These are phyloP conservation scores for Microcebus ravelobensis DNA, from an alignment of 2,113 vertebrate genomes.

Conservation along the genomic window DNA sequence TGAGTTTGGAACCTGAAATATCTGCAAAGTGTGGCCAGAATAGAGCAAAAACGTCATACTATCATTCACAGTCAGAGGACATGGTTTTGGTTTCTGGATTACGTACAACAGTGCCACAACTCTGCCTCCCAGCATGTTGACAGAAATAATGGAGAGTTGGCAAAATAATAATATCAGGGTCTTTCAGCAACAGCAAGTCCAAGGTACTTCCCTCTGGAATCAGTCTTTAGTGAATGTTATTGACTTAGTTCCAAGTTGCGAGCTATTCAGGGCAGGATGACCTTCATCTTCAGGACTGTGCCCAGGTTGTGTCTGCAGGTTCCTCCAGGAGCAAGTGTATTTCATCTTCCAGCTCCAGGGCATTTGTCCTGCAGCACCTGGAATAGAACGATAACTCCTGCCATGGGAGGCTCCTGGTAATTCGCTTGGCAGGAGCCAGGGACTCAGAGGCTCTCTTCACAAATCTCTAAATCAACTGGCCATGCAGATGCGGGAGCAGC, in stretches of 20 bases:
- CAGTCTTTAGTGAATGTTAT: not conserved
- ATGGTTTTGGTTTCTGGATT: not conserved
- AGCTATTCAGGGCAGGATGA: not conserved
- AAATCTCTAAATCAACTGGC: slow-evolving; percentile 76
- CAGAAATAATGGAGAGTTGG: not conserved
- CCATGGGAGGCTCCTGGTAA: slow-evolving; percentile 8
- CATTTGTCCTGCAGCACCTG: slow-evolving; percentile 58
- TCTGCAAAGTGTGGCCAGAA: not conserved
- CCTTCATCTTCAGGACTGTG: not conserved
- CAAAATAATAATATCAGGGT: not conserved
- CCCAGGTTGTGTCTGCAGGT: not conserved
- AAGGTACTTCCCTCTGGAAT: not conserved
- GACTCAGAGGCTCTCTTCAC: slow-evolving; percentile 64
- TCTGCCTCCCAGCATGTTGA: not conserved
- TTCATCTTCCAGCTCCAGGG: slow-evolving; percentile 27
- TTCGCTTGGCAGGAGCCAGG: slow-evolving; percentile 59
- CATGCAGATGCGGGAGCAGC: slow-evolving; percentile 57
- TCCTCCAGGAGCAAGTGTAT: not conserved
- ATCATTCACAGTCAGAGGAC: not conserved
- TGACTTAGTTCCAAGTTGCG: not conserved
- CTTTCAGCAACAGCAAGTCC: not conserved
- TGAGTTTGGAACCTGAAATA: not conserved
- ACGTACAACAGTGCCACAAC: too few relatives aligned
- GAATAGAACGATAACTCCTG: slow-evolving; percentile 29
- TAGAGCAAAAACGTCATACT: not conserved